A percentile compares a stretch with the other conserved stretches of the same genome.
Evolutionary conservation across 2,113 vertebrate species (phyloP).

Genomic region (Nycticorax nycticorax): DNA sequence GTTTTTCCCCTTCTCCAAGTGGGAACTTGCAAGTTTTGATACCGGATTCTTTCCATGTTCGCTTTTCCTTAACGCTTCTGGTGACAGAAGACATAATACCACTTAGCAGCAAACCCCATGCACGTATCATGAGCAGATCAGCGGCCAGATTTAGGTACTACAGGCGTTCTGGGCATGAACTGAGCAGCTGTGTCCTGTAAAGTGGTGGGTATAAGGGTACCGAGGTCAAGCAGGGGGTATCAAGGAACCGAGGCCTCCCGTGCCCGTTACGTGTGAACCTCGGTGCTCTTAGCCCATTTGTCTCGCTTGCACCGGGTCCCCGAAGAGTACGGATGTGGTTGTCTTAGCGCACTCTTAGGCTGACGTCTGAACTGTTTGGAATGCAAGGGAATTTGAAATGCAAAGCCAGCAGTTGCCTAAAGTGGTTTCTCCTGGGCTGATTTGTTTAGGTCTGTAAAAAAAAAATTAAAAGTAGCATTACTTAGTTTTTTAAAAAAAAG

Average conservation of each 20-base stretch:
- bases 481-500: not conserved
- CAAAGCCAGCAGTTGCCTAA: not conserved
- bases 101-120: not conserved
- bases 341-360: not conserved
- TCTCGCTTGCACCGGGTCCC: not conserved
- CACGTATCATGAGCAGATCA: not conserved
- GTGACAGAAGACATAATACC: not conserved
- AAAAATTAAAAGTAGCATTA: not conserved
- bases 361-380: not conserved
- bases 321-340: not conserved
- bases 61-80: not conserved
- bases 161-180: not conserved
- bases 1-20: not conserved
- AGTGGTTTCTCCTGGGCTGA: not conserved
- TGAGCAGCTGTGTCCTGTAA: fast-evolving
- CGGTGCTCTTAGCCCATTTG: not conserved
- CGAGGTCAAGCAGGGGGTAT: not conserved
- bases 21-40: not conserved
- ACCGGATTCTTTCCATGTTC: not conserved
- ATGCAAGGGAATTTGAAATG: not conserved
- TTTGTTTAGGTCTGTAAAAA: not conserved
- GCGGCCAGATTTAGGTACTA: not conserved
- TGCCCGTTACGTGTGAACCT: not conserved
- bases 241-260: not conserved
- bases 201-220: fast-evolving